phyloP scores from a whole-genome alignment of 2,113 vertebrate species.

The Kryptolebias marmoratus region DNA sequence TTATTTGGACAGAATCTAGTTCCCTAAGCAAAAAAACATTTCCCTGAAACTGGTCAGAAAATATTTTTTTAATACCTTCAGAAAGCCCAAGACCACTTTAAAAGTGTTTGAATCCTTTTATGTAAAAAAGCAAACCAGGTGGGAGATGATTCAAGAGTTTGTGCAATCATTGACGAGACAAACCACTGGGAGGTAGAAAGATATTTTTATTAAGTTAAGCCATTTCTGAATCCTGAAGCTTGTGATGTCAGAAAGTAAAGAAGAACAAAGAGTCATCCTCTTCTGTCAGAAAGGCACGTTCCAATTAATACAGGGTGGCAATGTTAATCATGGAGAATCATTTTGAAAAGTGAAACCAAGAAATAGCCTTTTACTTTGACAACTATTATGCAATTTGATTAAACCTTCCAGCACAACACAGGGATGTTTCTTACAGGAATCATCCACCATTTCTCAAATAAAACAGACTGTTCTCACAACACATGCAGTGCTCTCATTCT shows the following conservation, averaged over 20 bases:
- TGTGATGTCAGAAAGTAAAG: slow-evolving; percentile 8
- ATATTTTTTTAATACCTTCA: no score
- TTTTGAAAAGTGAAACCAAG: slow-evolving; percentile 10
- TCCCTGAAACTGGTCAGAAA: no score
- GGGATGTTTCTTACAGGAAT: slow-evolving; percentile 5
- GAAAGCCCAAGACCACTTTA: no score
- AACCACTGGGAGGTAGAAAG: slow-evolving; percentile 51
- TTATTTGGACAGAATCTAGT: no score
- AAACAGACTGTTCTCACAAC: neutral
- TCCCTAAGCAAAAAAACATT: no score
- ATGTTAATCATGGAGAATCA: neutral
- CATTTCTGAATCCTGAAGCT: slow-evolving; percentile 28
- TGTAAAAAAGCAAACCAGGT: no score
- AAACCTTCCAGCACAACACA: slow-evolving; percentile 23
- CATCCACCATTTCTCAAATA: neutral
- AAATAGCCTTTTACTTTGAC: slow-evolving; percentile 10
- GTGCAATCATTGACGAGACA: neutral
- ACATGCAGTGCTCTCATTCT: slow-evolving; percentile 27
- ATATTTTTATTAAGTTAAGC: slow-evolving; percentile 46
- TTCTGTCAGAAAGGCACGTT: slow-evolving; percentile 30
- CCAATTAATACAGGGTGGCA: neutral
- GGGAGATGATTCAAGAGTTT: no score
- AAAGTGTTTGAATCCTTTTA: no score
- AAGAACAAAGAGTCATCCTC: slow-evolving; percentile 15
- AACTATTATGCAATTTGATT: slow-evolving; percentile 8